A percentile compares a stretch with the other conserved stretches of the same genome.
These are phyloP conservation scores for Mus spicilegus DNA, from an alignment of 2,113 vertebrate species.

Conservation along the genomic window DNA sequence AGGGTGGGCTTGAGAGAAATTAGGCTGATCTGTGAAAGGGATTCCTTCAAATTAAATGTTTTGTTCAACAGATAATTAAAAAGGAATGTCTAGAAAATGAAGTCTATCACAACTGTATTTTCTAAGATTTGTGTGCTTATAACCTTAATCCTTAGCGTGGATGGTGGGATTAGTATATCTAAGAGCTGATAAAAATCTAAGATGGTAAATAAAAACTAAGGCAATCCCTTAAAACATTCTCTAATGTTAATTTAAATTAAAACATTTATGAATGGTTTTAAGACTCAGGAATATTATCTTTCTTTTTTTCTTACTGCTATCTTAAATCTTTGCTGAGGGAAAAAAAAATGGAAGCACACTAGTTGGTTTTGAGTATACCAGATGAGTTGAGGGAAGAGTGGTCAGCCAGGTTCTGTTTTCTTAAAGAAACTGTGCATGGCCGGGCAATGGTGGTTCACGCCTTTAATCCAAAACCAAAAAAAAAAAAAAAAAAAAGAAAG, in stretches of 20 bases:
- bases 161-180: background rate
- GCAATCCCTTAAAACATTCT: background rate
- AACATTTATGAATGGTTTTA: constrained; percentile 1
- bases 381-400: background rate
- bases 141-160: background rate
- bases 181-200: constrained; percentile 4
- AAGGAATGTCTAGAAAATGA: background rate
- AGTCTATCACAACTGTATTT: background rate
- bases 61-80: background rate
- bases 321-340: constrained; percentile 28
- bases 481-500: no score
- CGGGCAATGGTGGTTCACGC: no score
- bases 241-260: constrained; percentile 39
- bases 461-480: no score
- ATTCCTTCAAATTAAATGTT: constrained; percentile 22
- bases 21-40: background rate
- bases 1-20: background rate
- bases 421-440: no score
- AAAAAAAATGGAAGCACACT: constrained; percentile 24
- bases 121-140: background rate
- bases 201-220: background rate
- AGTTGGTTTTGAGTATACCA: background rate
- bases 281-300: constrained; percentile 35
- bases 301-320: background rate
- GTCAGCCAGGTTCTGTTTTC: background rate